These are phyloP conservation scores for Cremastobaeus sp. DNA, from an alignment of 2,888 invertebrate genomes.

Conservation along the genomic window DNA sequence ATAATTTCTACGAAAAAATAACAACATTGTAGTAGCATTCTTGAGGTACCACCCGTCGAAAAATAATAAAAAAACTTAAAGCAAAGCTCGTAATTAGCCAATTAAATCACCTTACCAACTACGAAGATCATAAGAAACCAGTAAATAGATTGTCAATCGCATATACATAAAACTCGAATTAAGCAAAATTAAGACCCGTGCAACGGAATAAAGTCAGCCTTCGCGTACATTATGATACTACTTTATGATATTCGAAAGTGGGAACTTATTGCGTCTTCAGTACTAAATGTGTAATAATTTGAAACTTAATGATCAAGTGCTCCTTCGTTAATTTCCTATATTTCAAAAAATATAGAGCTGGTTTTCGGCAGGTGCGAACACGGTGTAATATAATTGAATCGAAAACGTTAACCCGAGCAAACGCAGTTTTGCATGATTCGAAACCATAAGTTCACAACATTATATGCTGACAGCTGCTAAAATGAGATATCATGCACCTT, in stretches of 20 bases:
- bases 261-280: constrained; percentile 34
- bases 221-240: constrained; percentile 3
- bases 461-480: constrained; percentile 61
- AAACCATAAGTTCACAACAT: constrained; percentile 54
- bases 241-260: constrained; percentile 33
- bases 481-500: constrained; percentile 56
- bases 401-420: constrained; percentile 46
- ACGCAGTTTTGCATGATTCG: constrained; percentile 49
- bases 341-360: constrained; percentile 47
- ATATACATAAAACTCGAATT: too few relatives aligned
- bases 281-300: constrained; percentile 46
- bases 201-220: constrained; percentile 2
- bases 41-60: too few relatives aligned
- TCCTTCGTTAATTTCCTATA: constrained; percentile 43
- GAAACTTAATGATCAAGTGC: constrained; percentile 23
- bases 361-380: constrained; percentile 51
- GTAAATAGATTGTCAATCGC: too few relatives aligned
- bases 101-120: too few relatives aligned
- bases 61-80: too few relatives aligned
- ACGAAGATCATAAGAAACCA: too few relatives aligned
- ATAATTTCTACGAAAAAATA: constrained; percentile 5
- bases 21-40: too few relatives aligned
- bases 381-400: constrained; percentile 49
- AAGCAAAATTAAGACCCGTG: neutral
- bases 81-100: too few relatives aligned